phyloP scores from a whole-genome alignment of 2,797 vertebrate genomes.

The Sebastes vulpes region DNA sequence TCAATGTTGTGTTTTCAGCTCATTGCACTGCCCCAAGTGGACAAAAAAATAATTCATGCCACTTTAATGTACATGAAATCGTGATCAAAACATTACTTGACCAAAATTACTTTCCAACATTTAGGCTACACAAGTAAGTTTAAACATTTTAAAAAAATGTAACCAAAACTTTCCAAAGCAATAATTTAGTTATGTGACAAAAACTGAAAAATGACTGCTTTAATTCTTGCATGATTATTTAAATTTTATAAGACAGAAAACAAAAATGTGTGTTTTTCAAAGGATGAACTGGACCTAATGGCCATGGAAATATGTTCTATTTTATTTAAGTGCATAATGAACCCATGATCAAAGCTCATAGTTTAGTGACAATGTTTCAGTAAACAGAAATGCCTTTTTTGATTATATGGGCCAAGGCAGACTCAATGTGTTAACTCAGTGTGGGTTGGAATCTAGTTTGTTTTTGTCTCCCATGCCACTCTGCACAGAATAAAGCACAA shows the following conservation, averaged over 20 bases:
- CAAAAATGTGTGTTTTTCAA: constrained; percentile 5
- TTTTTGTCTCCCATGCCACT: constrained; percentile 12
- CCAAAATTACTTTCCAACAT: neutral
- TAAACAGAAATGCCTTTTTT: constrained; percentile 20
- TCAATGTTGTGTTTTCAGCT: neutral
- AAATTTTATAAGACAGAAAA: neutral
- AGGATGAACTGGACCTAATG: constrained; percentile 15
- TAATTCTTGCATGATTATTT: no score
- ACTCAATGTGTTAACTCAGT: neutral
- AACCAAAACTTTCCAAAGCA: neutral
- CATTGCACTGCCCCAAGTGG: neutral
- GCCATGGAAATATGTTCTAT: constrained; percentile 18
- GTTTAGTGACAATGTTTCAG: constrained; percentile 29
- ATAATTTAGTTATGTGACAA: neutral
- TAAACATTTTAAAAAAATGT: neutral
- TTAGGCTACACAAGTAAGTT: neutral
- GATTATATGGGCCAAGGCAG: constrained; percentile 46
- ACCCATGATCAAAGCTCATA: constrained; percentile 44
- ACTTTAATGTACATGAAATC: neutral
- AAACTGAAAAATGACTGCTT: no score
- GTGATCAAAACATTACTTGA: neutral
- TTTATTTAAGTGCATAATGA: constrained; percentile 13
- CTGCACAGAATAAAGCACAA: constrained; percentile 18
- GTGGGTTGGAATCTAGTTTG: constrained; percentile 22
- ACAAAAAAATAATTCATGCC: neutral